Conservation (phyloP, 2,888 invertebrate genomes). For the Trissolcus japonicus region DNA sequence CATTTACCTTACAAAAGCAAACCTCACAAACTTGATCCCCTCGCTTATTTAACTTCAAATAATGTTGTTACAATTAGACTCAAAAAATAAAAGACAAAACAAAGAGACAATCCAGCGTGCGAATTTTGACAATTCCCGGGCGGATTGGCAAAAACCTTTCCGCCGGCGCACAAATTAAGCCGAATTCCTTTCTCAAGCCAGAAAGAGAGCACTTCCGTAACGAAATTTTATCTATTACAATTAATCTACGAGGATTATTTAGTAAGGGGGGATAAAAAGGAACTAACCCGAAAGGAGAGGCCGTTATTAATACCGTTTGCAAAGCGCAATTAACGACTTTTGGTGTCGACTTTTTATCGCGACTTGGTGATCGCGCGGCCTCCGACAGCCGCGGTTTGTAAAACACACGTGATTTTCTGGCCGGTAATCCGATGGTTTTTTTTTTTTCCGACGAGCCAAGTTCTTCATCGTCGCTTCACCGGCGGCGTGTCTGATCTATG, state of each 20-base stretch:
- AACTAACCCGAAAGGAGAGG: neutral
- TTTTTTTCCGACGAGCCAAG: constrained; percentile 10
- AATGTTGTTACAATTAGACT: too few relatives aligned
- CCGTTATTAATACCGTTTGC: constrained; percentile 5
- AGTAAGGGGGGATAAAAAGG: neutral
- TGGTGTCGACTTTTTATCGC: constrained; percentile 21
- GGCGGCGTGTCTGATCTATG: constrained; percentile 67
- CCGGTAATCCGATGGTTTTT: constrained; percentile 32
- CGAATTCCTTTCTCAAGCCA: too few relatives aligned
- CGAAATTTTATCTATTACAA: too few relatives aligned
- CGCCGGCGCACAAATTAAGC: too few relatives aligned
- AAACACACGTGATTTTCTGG: constrained; percentile 30
- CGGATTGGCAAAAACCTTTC: too few relatives aligned
- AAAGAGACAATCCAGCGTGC: too few relatives aligned
- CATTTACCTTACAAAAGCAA: neutral
- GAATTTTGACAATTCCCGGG: too few relatives aligned
- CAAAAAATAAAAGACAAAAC: too few relatives aligned
- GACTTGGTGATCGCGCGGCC: neutral
- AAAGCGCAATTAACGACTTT: constrained; percentile 24
- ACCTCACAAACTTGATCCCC: neutral
- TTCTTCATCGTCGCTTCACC: constrained; percentile 26
- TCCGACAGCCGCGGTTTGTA: constrained; percentile 11
- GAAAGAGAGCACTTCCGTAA: too few relatives aligned
- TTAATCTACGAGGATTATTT: too few relatives aligned
- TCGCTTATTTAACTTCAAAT: neutral